Base-by-base conservation (phyloP, 2,888 invertebrate species). In the Neoascia interrupta region DNA sequence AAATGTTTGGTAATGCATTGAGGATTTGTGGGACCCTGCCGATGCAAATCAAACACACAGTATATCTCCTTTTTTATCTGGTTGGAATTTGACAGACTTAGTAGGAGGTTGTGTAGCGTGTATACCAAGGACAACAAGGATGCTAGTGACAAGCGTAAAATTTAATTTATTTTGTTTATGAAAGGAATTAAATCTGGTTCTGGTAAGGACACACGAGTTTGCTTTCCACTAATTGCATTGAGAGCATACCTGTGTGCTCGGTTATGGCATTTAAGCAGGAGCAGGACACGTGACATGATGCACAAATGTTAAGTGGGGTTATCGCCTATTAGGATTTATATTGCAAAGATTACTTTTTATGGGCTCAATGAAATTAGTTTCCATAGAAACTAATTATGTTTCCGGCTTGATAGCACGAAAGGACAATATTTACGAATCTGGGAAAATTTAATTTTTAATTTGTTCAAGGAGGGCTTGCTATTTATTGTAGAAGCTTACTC, bases 151-250 rank as follows among this genome's bases (percentile, higher is more conserved):
- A 73, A 68, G 79, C 68, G 43, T 23, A 61, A 73, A 68, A 73
- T 73, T 73, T 34, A 79, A 79, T 79, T 79, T 73, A 79, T 79
- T 79, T 79, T 68, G 79, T 73, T 79, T 79, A 79, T 79, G 73
- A 53, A 68, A 66, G 23, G 66, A 79, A 79, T 79, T 79, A 73
- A 61, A 73, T 56, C 51, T 26, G 66, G 43, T 60, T 68, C 49
- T 54, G 60, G 54, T 41, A 47, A 13, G 31, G 31, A 21, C 23
- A 21, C 37, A 23, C 53, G 36, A 31, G 19, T 39, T 31, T 60
- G 66, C 68, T 68, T 31, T 60, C 10, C 13, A 34, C 56, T 63
- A 75, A 63, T 75, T 61, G 49, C 51, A 56, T 41, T 31, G 34
- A 15, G 45, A 54, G 37, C 53, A 34, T n/a, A n/a, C n/a, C n/a